A percentile compares a stretch with the other conserved stretches of the same genome.
Conservation (phyloP, 2,113 vertebrate genomes). For the Aphelocoma coerulescens region DNA sequence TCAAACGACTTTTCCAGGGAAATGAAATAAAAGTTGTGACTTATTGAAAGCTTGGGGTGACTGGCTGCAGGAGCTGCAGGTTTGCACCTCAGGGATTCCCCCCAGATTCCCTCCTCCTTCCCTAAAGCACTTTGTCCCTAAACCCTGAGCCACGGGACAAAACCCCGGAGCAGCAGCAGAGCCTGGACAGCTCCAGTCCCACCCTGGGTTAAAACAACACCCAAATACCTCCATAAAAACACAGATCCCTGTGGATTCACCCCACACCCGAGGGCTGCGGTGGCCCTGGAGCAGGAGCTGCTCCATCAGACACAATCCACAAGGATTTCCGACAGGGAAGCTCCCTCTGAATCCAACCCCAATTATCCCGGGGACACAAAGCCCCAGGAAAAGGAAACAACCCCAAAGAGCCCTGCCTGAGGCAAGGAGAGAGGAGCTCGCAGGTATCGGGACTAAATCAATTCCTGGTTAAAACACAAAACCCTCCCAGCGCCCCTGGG, state of each 20-base stretch:
- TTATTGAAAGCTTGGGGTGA: not conserved
- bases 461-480: not conserved
- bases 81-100: not conserved
- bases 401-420: accelerated
- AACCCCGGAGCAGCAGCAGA: not conserved
- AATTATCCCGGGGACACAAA: not conserved
- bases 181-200: not conserved
- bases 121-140: not conserved
- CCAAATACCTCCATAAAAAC: not conserved
- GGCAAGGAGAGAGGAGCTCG: not conserved
- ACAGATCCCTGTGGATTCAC: not conserved
- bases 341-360: not conserved
- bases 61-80: not conserved
- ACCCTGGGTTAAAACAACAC: not conserved
- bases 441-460: not conserved
- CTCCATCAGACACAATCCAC: not conserved
- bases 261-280: not conserved
- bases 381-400: not conserved
- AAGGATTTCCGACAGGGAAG: not conserved
- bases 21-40: not conserved
- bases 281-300: not conserved
- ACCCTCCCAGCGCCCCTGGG: not conserved
- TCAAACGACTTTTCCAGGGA: not conserved
- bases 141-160: not conserved
- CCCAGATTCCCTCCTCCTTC: not conserved